Evolutionary conservation across 2,113 vertebrate species (phyloP).

Genomic region (Telmatochromis sp.): DNA sequence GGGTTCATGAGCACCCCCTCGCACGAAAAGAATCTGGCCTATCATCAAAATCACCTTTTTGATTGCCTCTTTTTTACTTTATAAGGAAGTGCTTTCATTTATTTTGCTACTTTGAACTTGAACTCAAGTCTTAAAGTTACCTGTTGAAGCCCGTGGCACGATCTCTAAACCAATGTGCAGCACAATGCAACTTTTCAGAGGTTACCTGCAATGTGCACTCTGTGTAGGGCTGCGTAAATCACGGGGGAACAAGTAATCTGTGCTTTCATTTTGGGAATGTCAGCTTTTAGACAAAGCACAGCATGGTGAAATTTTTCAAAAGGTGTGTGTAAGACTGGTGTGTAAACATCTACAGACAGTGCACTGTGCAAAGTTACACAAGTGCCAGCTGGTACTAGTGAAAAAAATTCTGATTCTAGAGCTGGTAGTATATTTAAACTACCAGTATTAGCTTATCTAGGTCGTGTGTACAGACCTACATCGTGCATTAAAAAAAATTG

Average conservation of each 20-base stretch:
- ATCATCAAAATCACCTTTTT: not conserved
- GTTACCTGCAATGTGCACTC: not conserved
- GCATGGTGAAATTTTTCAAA: not conserved
- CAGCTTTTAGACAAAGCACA: not conserved
- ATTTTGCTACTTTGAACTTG: rapidly evolving
- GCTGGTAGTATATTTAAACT: not conserved
- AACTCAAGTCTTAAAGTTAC: not conserved
- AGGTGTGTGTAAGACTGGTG: not conserved
- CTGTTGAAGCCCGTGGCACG: not conserved
- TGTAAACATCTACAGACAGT: not conserved
- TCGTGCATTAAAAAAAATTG: not conserved
- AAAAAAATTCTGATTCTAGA: not conserved
- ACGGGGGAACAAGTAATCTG: not conserved
- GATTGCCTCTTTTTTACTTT: not conserved
- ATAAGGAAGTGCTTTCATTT: not conserved
- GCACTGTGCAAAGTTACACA: not conserved
- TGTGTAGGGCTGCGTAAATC: not conserved
- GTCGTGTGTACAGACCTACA: not conserved
- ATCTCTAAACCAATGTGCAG: not conserved
- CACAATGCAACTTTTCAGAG: not conserved
- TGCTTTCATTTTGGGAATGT: not conserved
- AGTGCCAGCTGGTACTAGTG: not conserved
- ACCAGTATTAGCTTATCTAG: not conserved
- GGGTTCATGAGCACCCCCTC: not conserved
- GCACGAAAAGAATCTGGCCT: not conserved